These are phyloP conservation scores for Alentia gelatinosa DNA, from an alignment of 2,888 invertebrate genomes.

Conservation along the genomic window DNA sequence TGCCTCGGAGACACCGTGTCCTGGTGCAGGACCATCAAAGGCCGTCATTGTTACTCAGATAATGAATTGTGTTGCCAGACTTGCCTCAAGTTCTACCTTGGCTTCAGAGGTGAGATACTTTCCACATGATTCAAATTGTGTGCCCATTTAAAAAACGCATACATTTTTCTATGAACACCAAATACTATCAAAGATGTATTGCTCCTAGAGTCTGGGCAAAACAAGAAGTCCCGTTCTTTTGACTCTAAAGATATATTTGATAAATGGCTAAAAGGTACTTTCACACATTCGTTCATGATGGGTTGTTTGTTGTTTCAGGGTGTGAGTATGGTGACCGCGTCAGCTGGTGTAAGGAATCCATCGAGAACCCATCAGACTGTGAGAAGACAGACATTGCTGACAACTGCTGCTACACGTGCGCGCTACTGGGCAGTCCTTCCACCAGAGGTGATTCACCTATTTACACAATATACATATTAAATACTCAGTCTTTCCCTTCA, in stretches of 20 bases:
- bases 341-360: conserved; percentile 56
- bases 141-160: too few species aligned
- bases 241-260: too few species aligned
- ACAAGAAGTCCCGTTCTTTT: too few species aligned
- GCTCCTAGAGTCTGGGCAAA: too few species aligned
- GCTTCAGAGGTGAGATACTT: conserved; percentile 54
- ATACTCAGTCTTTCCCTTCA: neutral
- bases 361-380: neutral
- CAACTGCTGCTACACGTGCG: conserved; percentile 52
- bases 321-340: conserved; percentile 62
- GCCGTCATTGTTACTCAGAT: conserved; percentile 46
- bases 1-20: conserved; percentile 57
- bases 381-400: neutral
- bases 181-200: too few species aligned
- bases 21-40: conserved; percentile 59
- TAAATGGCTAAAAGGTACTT: too few species aligned
- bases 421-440: neutral
- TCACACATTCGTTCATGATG: too few species aligned
- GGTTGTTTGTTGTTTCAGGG: conserved; percentile 40
- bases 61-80: conserved; percentile 49
- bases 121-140: too few species aligned
- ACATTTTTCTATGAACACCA: too few species aligned
- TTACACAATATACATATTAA: neutral
- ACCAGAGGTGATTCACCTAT: conserved; percentile 9
- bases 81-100: conserved; percentile 46